These are phyloP conservation scores for Lumbricus terrestris DNA, from an alignment of 2,888 invertebrate genomes.

Conservation along the genomic window DNA sequence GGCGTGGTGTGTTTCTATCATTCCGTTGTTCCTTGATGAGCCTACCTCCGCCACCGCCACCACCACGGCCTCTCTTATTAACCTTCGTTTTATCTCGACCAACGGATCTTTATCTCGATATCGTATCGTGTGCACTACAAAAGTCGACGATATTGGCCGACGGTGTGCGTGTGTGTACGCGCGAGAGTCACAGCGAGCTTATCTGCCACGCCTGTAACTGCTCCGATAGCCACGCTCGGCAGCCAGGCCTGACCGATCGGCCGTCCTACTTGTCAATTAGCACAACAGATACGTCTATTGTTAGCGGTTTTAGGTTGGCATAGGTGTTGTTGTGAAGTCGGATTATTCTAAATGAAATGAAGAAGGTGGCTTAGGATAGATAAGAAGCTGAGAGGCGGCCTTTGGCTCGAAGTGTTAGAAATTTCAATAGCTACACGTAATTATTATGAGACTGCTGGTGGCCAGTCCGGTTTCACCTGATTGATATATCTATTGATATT, in stretches of 20 bases:
- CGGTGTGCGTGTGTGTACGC: background rate
- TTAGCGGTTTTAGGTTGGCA: background rate
- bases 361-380: too few species aligned
- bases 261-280: background rate
- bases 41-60: too few species aligned
- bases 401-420: too few species aligned
- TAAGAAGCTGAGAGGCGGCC: too few species aligned
- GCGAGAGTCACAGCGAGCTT: background rate
- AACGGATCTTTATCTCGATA: background rate
- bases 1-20: background rate
- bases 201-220: background rate
- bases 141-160: background rate
- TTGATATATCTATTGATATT: too few species aligned
- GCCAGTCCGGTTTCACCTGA: too few species aligned
- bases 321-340: too few species aligned
- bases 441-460: too few species aligned
- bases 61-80: background rate
- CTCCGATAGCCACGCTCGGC: background rate
- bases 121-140: background rate
- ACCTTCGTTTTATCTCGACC: background rate
- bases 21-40: background rate
- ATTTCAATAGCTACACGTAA: too few species aligned
- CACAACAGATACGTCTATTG: background rate
- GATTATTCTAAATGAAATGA: too few species aligned
- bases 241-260: background rate